A percentile compares a stretch with the other conserved stretches of the same genome.
These are phyloP conservation scores for Calameuta filiformis DNA, from an alignment of 2,888 invertebrate species.

Conservation along the genomic window DNA sequence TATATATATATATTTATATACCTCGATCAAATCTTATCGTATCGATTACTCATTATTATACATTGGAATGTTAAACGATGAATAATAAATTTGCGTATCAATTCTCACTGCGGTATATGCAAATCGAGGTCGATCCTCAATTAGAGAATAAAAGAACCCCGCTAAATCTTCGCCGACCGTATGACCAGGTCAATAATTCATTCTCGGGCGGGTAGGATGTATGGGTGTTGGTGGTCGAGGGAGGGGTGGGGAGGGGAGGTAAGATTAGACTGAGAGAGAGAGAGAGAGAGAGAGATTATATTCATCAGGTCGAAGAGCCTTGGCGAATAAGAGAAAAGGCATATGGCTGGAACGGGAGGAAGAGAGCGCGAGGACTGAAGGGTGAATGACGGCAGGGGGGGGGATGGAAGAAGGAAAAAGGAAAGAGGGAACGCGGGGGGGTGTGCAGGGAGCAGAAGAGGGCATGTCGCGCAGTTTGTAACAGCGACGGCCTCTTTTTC, in stretches of 20 bases:
- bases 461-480: slow-evolving; percentile 4
- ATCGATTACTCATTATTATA: neutral
- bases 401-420: neutral
- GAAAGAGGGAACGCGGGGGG: neutral
- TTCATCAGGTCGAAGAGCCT: too few relatives aligned
- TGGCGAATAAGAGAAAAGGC: too few relatives aligned
- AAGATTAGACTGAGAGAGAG: neutral
- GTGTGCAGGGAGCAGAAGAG: neutral
- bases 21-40: neutral
- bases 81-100: slow-evolving; percentile 1
- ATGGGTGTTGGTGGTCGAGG: accelerated
- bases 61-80: neutral
- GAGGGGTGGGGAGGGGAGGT: neutral
- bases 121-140: slow-evolving; percentile 1
- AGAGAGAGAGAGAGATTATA: too few relatives aligned
- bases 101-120: slow-evolving; percentile 1
- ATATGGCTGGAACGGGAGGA: too few relatives aligned
- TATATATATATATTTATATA: too few relatives aligned
- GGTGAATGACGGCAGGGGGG: neutral
- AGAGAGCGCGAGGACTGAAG: neutral
- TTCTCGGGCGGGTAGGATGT: neutral
- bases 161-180: slow-evolving; percentile 1
- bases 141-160: neutral
- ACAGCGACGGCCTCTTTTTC: slow-evolving; percentile 5
- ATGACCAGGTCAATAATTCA: neutral